Percentiles rank a stretch among this genome's conserved stretches.
Evolutionary conservation across 2,888 invertebrate genomes (phyloP).

Genomic region (Geophilus truncorum): DNA sequence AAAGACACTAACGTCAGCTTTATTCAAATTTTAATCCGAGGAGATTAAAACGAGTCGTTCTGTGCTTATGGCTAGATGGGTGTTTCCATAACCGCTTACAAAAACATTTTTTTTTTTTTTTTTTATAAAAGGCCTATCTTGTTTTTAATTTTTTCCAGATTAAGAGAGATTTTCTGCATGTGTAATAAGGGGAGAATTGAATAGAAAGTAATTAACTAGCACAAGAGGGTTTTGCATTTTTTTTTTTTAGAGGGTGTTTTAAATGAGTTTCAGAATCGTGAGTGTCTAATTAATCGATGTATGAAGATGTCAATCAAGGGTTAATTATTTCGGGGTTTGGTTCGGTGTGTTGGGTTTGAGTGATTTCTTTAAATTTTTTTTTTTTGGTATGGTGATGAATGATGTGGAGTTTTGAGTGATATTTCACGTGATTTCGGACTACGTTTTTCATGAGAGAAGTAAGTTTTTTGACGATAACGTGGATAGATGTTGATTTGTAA

Average conservation of each 20-base stretch:
- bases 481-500: too few relatives aligned
- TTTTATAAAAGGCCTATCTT: too few relatives aligned
- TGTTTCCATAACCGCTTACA: slow-evolving; percentile 13
- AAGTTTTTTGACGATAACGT: too few relatives aligned
- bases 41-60: neutral
- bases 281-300: neutral
- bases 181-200: neutral
- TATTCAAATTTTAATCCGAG: slow-evolving; percentile 14
- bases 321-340: too few relatives aligned
- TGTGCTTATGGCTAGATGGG: neutral
- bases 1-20: slow-evolving; percentile 18
- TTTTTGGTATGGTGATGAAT: too few relatives aligned
- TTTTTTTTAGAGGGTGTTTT: neutral
- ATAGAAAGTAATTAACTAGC: neutral
- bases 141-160: neutral
- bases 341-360: too few relatives aligned
- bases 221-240: neutral
- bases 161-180: neutral
- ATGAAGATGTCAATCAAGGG: neutral
- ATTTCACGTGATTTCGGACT: too few relatives aligned
- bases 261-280: too few relatives aligned
- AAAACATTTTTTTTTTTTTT: neutral
- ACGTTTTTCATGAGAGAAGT: too few relatives aligned
- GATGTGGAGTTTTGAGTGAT: too few relatives aligned
- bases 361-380: too few relatives aligned